Base-by-base conservation (phyloP, 2,888 invertebrate species). In the Heliconius sara region DNA sequence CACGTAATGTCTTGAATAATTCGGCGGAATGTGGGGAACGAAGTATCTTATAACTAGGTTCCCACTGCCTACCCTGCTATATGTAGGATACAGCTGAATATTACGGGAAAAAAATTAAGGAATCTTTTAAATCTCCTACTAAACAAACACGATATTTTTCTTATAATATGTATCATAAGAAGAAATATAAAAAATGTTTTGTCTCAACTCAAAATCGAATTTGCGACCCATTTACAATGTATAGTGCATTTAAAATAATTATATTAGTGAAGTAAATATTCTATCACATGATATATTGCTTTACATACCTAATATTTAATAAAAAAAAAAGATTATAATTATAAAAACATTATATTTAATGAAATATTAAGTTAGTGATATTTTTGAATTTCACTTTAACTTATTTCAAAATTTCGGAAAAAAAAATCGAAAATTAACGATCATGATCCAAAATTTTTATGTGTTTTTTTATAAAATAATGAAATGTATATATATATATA, bases 261-360 rank as follows among this genome's bases (percentile, higher is more conserved):
- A 73, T 43, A 66, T 25, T 9, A 43, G n/a, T 47, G 39, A 43
- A 68, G 39, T 68, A 39, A 43, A 39, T 67, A 70, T 13, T 70
- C 70, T 70, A 70, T 70, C 70, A 70, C 70, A 70, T 70, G 2
- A 43, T 70, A 70, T 43, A 70, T 70, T 70, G 70, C 70, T 43
- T 70, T 68, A 25, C 34, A 47, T 70, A 52, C 52, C 22, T 52
- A 43, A 43, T 25, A 68, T 43, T 43, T 43, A 43, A 25, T 34
- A 68, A 68, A 39, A 39, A 68, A 39, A 39, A 67, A 39, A 39
- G 10, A 19, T 22, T 9, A 19, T 16, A 34, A 22, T 34, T 22
- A 30, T 19, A 19, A 34, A 34, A 67, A 67, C 19, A 16, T 67
- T 34, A 19, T 22, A 68, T 39, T 63, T 12, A 25, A 63, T 63